These are phyloP conservation scores for Lordiphosa collinella DNA, from an alignment of 1,140 invertebrate genomes.

Conservation along the genomic window DNA sequence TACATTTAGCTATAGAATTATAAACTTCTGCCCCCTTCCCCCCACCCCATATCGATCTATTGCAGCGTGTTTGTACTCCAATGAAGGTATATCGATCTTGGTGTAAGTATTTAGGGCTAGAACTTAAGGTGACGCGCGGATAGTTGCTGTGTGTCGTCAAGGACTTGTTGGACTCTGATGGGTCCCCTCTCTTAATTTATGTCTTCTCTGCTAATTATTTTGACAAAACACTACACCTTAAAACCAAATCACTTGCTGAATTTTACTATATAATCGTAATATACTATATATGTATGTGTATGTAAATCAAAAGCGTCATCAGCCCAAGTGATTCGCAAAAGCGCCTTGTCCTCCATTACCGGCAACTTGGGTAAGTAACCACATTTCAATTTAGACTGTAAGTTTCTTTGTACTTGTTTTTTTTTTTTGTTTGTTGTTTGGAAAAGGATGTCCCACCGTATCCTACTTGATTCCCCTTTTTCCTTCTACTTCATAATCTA, in stretches of 20 bases:
- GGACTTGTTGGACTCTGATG: neutral
- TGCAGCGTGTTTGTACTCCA: slow-evolving; percentile 16
- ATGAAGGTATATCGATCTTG: slow-evolving; percentile 26
- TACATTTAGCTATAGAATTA: slow-evolving; percentile 42
- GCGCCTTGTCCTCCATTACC: slow-evolving; percentile 79
- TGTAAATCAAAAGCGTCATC: slow-evolving; percentile 79
- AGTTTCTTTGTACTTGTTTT: slow-evolving; percentile 46
- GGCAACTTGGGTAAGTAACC: slow-evolving; percentile 78
- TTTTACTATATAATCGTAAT: slow-evolving; percentile 60
- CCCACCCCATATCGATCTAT: slow-evolving; percentile 17
- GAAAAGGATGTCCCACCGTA: neutral
- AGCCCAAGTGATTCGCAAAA: slow-evolving; percentile 79
- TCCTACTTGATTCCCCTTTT: slow-evolving; percentile 23
- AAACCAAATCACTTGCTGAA: slow-evolving; percentile 64
- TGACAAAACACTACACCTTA: slow-evolving; percentile 19
- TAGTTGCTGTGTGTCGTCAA: slow-evolving; percentile 1
- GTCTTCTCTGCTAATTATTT: slow-evolving; percentile 27
- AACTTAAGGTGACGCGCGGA: slow-evolving; percentile 24
- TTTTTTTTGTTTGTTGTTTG: slow-evolving; percentile 34
- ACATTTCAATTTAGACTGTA: slow-evolving; percentile 40
- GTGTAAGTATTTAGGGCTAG: slow-evolving; percentile 34
- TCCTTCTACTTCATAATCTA: neutral
- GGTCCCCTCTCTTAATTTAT: slow-evolving; percentile 6
- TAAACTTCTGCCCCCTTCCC: slow-evolving; percentile 15
- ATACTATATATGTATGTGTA: slow-evolving; percentile 63